Percentiles rank a stretch among this genome's conserved stretches.
phyloP scores from a whole-genome alignment of 2,113 vertebrate genomes.

The Coracopsis vasa region DNA sequence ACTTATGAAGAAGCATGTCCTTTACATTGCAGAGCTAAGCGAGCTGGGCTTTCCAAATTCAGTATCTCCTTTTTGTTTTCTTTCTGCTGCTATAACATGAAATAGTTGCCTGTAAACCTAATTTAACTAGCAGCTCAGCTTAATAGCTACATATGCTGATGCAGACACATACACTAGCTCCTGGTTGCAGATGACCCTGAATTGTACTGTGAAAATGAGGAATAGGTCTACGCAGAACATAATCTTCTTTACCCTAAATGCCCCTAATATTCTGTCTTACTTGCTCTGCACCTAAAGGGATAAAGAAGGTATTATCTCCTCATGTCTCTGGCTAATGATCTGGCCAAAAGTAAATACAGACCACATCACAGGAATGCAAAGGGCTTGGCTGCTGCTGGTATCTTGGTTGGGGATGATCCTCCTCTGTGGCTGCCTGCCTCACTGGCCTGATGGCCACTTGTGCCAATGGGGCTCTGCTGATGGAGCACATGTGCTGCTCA shows the following conservation, averaged over 20 bases:
- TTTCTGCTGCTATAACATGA: not conserved
- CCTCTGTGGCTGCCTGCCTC: not conserved
- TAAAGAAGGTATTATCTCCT: not conserved
- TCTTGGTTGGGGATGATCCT: not conserved
- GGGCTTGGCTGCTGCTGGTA: not conserved
- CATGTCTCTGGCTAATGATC: not conserved
- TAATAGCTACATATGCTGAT: not conserved
- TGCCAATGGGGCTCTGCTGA: fast-evolving
- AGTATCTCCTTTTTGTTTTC: not conserved
- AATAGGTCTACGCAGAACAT: not conserved
- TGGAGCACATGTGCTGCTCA: not conserved
- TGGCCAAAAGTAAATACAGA: not conserved
- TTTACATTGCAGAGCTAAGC: not conserved
- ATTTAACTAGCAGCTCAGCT: not conserved
- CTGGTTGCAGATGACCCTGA: not conserved
- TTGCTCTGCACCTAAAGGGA: not conserved
- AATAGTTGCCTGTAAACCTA: not conserved
- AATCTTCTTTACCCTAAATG: not conserved
- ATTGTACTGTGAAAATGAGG: not conserved
- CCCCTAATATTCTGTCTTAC: not conserved
- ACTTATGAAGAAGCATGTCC: not conserved
- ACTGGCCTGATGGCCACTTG: fast-evolving
- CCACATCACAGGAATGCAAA: not conserved
- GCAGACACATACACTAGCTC: not conserved
- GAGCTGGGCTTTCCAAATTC: not conserved